Conservation (phyloP, 2,113 vertebrate species). For the Todiramphus saurophagus region DNA sequence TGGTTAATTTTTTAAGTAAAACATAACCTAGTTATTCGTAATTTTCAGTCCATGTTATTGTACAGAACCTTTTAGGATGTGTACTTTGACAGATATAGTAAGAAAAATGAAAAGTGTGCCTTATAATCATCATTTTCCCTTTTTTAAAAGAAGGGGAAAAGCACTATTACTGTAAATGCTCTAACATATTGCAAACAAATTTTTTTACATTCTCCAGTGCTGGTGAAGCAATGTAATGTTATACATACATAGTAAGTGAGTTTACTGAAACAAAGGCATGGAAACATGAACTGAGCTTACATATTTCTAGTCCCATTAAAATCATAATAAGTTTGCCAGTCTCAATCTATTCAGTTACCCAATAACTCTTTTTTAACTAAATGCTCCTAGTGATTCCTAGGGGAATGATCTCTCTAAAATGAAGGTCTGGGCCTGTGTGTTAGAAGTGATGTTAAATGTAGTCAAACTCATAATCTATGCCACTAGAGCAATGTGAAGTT, state of each 20-base stretch:
- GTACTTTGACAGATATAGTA: conserved; percentile 14
- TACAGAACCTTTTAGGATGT: background rate
- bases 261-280: conserved; percentile 22
- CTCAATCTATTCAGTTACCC: background rate
- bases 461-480: background rate
- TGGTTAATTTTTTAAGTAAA: conserved; percentile 14
- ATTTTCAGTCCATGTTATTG: background rate
- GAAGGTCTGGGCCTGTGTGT: background rate
- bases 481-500: background rate
- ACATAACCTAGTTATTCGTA: background rate
- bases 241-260: background rate
- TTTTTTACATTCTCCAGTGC: conserved; percentile 22
- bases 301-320: conserved; percentile 47
- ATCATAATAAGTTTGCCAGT: background rate
- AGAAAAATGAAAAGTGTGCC: background rate
- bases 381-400: background rate
- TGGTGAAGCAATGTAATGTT: background rate
- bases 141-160: background rate
- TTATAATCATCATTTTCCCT: background rate
- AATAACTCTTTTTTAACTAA: background rate
- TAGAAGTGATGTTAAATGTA: background rate
- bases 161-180: conserved; percentile 22
- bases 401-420: background rate
- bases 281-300: conserved; percentile 23
- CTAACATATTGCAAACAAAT: conserved; percentile 15